Conservation (phyloP, 2,113 vertebrate genomes). For the Notechis scutatus region DNA sequence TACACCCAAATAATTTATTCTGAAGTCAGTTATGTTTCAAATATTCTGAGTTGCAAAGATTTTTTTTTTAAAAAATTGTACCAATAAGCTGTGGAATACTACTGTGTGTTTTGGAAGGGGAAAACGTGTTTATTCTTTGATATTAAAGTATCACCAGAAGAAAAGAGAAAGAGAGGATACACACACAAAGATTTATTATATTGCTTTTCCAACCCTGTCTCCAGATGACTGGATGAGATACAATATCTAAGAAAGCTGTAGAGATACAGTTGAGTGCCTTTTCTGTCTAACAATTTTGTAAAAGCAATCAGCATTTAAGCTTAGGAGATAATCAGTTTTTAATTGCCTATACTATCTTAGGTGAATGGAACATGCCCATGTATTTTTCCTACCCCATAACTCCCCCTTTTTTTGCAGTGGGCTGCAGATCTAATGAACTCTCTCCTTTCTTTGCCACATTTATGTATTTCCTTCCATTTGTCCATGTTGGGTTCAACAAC, state of each 20-base stretch:
- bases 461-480: constrained; percentile 38
- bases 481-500: constrained; percentile 35
- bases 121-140: not conserved
- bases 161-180: not conserved
- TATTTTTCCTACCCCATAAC: not conserved
- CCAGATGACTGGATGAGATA: not conserved
- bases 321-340: not conserved
- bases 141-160: not conserved
- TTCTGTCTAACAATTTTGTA: not conserved
- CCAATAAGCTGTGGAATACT: not conserved
- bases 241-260: not conserved
- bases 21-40: not conserved
- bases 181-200: not conserved
- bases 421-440: not conserved
- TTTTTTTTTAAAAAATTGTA: not conserved
- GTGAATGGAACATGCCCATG: accelerated
- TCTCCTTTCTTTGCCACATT: not conserved
- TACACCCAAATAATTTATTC: not conserved
- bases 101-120: not conserved
- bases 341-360: not conserved
- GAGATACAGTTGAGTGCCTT: not conserved
- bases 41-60: not conserved
- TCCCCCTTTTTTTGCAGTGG: accelerated
- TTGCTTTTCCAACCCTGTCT: not conserved
- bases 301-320: not conserved